phyloP scores from a whole-genome alignment of 2,797 vertebrate species.

The Tarsius wallacei region DNA sequence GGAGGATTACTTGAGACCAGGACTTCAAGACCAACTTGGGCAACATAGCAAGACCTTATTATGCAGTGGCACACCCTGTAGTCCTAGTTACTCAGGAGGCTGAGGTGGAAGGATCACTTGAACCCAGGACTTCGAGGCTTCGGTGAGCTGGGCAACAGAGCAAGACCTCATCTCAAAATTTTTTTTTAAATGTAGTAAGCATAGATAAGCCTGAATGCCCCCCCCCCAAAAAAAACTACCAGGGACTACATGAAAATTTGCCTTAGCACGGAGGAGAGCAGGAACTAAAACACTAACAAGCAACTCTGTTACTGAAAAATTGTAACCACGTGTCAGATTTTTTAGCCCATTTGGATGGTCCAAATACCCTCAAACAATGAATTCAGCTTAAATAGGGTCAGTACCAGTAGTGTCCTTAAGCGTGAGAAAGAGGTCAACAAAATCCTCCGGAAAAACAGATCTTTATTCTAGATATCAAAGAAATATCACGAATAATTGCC shows the following conservation, averaged over 20 bases:
- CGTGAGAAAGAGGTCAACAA: conserved; percentile 11
- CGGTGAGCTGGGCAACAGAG: too few species aligned
- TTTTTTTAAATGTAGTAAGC: too few species aligned
- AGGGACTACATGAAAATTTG: not conserved
- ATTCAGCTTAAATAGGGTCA: not conserved
- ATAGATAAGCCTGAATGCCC: too few species aligned
- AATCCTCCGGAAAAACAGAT: not conserved
- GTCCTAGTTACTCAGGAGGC: too few species aligned
- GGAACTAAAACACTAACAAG: not conserved
- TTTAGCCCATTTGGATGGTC: not conserved
- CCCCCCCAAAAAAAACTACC: too few species aligned
- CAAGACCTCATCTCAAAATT: too few species aligned
- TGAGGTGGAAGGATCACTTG: too few species aligned
- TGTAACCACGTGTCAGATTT: not conserved
- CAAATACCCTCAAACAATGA: not conserved
- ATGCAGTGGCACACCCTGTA: too few species aligned
- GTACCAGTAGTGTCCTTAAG: not conserved
- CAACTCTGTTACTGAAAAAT: not conserved
- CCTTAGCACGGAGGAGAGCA: not conserved
- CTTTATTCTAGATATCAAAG: not conserved
- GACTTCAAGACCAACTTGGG: too few species aligned
- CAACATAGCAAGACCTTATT: too few species aligned
- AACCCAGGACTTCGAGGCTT: too few species aligned
- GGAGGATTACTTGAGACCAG: too few species aligned
- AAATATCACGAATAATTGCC: not conserved